Evolutionary conservation across 2,113 vertebrate species (phyloP).

Genomic region (Lates calcarifer): DNA sequence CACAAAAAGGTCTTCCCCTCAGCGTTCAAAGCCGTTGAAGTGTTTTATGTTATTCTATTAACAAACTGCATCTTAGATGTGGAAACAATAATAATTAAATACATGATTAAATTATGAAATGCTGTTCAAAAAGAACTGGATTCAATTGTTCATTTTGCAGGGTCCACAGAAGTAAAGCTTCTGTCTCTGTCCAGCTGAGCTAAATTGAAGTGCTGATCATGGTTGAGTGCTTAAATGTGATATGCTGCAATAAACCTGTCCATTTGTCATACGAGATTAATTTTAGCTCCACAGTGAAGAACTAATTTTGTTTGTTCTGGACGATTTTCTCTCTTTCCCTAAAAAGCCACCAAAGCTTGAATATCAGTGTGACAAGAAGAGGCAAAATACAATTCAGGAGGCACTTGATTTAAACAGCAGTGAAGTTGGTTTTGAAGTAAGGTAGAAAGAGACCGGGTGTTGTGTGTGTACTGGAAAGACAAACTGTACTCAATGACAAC

Average conservation of each 20-base stretch:
- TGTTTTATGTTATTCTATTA: not conserved
- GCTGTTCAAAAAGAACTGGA: not conserved
- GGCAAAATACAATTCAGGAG: not conserved
- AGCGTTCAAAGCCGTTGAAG: not conserved
- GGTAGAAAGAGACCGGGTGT: not conserved
- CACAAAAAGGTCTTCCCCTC: not conserved
- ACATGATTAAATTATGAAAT: not conserved
- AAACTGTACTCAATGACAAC: not conserved
- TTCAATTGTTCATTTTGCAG: not conserved
- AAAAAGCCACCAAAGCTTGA: slow-evolving; percentile 7
- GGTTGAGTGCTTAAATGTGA: slow-evolving; percentile 26
- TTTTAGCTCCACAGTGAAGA: slow-evolving; percentile 25
- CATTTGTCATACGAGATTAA: slow-evolving; percentile 42
- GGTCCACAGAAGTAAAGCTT: slow-evolving; percentile 12
- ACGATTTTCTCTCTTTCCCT: not conserved
- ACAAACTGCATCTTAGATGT: not conserved
- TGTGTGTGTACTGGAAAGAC: slow-evolving; percentile 4
- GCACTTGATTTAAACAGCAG: not conserved
- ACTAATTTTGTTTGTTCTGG: slow-evolving; percentile 29
- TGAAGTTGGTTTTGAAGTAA: not conserved
- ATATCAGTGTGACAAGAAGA: slow-evolving; percentile 23
- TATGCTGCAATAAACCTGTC: slow-evolving; percentile 43
- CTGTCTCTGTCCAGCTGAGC: slow-evolving; percentile 13
- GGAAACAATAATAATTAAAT: not conserved
- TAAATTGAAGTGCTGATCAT: slow-evolving; percentile 10